Percentiles rank a stretch among this genome's conserved stretches.
Evolutionary conservation across 2,113 vertebrate genomes (phyloP).

Genomic region (Trogon melanurus): DNA sequence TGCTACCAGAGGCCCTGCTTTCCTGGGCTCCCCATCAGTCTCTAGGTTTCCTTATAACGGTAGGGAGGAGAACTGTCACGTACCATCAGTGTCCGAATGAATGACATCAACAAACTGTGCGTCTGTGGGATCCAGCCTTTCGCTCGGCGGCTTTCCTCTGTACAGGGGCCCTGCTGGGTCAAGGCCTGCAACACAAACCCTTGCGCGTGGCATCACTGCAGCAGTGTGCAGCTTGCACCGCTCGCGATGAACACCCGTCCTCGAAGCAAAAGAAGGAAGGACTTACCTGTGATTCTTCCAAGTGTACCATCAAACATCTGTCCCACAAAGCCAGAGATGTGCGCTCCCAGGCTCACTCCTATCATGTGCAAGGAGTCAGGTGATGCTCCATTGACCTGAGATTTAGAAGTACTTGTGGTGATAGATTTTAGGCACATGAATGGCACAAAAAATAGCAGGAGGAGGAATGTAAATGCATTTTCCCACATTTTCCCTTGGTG

Average conservation of each 20-base stretch:
- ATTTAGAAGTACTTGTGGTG: not conserved
- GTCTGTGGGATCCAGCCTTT: constrained; percentile 87
- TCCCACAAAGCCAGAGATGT: constrained; percentile 91
- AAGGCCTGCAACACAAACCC: constrained; percentile 78
- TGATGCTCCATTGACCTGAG: constrained; percentile 82
- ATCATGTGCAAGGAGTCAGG: constrained; percentile 87
- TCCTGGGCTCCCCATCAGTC: not conserved
- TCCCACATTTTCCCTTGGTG: too few relatives aligned
- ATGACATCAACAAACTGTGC: constrained; percentile 93
- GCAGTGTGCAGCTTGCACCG: rapidly evolving
- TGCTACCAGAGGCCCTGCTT: not conserved
- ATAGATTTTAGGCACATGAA: not conserved
- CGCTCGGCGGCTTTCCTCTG: constrained; percentile 73
- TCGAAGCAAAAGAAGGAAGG: rapidly evolving
- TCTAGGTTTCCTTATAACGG: not conserved
- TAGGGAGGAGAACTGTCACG: not conserved
- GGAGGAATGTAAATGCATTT: not conserved
- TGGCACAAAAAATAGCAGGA: not conserved
- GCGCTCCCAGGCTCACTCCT: constrained; percentile 93
- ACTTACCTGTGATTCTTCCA: constrained; percentile 91
- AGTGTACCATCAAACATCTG: constrained; percentile 84
- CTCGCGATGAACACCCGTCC: not conserved
- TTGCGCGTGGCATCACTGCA: rapidly evolving
- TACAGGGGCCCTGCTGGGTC: constrained; percentile 93
- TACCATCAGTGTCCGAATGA: constrained; percentile 92